Base-by-base conservation (phyloP, 2,113 vertebrate species). In the Xenopus laevis region DNA sequence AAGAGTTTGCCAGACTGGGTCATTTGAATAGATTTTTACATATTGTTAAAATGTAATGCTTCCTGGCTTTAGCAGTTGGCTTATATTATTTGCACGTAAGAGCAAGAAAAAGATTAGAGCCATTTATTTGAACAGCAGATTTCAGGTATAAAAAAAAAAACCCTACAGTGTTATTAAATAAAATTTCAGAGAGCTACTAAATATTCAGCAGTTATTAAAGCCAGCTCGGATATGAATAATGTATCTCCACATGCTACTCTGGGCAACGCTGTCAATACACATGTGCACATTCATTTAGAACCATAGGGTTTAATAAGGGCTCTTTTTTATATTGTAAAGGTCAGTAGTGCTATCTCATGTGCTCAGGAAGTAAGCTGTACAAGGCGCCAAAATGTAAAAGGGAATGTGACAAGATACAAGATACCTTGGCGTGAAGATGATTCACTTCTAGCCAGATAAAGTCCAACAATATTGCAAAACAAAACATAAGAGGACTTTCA, bases 201-300 rank as follows among this genome's bases (percentile, higher is more conserved):
- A 78, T 79, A 71, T 84, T 55, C 79, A 57, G 72, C 71, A 40
- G 27, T 3, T 2, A 18, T 52, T 52, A 75, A 61, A 65, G 59
- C 44, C 52, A 1, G 64, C 40, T 61, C 46, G 8, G 53, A 71
- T 60, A 81, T 87, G 83, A 83, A 87, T 89, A 86, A 87, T 81
- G 70, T 82, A 85, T 76, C 79, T 81, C 18, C 81, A 81, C 62
- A 72, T 81, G 84, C 79, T 79, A 5, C 0, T 77, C 4, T 82
- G 79, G 84, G 82, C 83, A 79, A 67, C 79, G 75, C 84, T 45
- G 50, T 79, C 78, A 65, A 78, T 74, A 46, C 53, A 79, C 9
- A 21, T 74, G 68, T 74, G 81, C 81, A 82, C 76, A 79, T 55
- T 72, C 82, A 69, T 78, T 81, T 79, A 80, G 84, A 84, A 84